Base-by-base conservation (phyloP, 2,888 invertebrate genomes). In the Drosophila eohydei region DNA sequence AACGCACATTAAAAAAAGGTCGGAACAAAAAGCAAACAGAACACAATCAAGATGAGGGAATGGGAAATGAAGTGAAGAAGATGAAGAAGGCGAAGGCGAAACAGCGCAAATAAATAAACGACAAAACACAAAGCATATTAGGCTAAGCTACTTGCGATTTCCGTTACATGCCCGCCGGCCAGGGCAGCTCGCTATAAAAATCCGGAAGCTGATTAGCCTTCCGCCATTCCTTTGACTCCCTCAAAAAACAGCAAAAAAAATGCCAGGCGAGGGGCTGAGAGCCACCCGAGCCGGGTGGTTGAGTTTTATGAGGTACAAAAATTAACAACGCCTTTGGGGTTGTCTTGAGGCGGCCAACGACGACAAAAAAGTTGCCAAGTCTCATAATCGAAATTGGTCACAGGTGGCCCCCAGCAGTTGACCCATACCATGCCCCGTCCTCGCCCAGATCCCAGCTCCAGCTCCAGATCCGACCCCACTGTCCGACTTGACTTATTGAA, bases 371-470 rank as follows among this genome's bases (percentile, higher is more conserved):
- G 69, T 80, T 74, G 58, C 75, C 81, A 84, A 88, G 69, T 77
- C 90, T 82, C 85, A 89, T 90, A 89, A 90, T 90, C 90, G 82
- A 88, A 89, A 90, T 88, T 90, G 90, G 90, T 81, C 90, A 83
- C 90, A 90, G 90, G 90, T 90, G 90, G 83, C 83, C 78, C 70
- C 65, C 60, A 60, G 59, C 64, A 62, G 69, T 71, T 78, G 85
- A 78, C 90, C 83, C 83, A 73, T 71, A 71, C 54, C 46, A 46
- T 32, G 43, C 36, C 26, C n/a, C 21, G 11, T 11, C 0, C 11
- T 30, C 9, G 26, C 4, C 21, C 51, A 14, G 64, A n/a, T 7
- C 14, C 44, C 72, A 61, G 34, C 28, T 68, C 44, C 72, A 61
- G 34, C 28, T 68, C 73, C 48, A 66, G 55, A 28, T 34, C 28